Base-by-base conservation (phyloP, 2,888 invertebrate species). In the Torymus aiolomorphi region DNA sequence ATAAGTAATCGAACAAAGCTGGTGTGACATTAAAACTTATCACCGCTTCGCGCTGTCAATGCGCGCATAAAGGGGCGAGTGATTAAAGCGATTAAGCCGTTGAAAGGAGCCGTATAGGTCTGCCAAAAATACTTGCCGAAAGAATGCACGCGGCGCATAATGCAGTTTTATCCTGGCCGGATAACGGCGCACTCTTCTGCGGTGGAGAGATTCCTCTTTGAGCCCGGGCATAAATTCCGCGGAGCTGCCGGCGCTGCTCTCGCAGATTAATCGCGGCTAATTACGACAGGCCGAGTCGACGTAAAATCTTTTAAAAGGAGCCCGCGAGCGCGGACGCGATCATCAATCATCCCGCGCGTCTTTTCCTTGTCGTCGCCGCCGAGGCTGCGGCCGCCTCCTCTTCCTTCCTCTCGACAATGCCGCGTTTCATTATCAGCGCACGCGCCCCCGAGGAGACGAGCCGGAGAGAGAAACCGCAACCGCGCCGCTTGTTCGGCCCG, bases 251-350 rank as follows among this genome's bases (percentile, higher is more conserved):
- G 52, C 31, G 20, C 20, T 42, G 49, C 49, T 67, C 69, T 49
- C 57, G 42, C 77, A 78, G 74, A 74, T 78, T 78, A 74, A 78
- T 74, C 74, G 78, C 69, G 63, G 57, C 74, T 78, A 78, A 78
- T 78, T 78, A 78, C 78, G 78, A 78, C 78, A 67, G 72, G 31
- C 42, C 62, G 57, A 54, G 67, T 56, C 66, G 56, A 54, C 16
- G 62, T n/a, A 24, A 70, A 76, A 70, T 69, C 77, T 59, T 75
- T 75, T 75, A 59, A 75, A 49, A 66, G 73, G 24, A 16, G 61
- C n/a, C 52, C n/a, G 16, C 51, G 49, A 14, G 66, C 49, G 10
- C 20, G 20, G 54, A 52, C 67, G 2, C 16, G 66, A 59, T 75
- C 70, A 76, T 76, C 76, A 49, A 76, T 70, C 69, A 76, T 62